phyloP scores from a whole-genome alignment of 2,113 vertebrate genomes.

The Sardina pilchardus region DNA sequence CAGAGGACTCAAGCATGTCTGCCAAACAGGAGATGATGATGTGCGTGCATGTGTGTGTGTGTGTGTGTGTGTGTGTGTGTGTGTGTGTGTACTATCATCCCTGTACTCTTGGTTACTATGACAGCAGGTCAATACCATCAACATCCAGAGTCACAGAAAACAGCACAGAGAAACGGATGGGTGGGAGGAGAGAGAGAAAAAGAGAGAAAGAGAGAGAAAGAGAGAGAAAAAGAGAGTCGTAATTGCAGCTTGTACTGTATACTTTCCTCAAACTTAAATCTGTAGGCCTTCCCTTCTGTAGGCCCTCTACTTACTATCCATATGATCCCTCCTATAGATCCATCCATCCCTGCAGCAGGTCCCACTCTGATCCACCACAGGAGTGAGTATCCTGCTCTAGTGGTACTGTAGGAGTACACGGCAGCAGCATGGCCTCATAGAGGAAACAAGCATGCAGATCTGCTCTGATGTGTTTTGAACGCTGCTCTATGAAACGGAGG shows the following conservation, averaged over 20 bases:
- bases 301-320: not conserved
- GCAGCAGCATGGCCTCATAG: not conserved
- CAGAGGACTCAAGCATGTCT: not conserved
- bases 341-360: not conserved
- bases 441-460: not conserved
- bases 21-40: not conserved
- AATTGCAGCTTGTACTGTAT: not conserved
- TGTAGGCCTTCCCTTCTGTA: not conserved
- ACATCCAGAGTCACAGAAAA: not conserved
- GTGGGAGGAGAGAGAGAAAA: not conserved
- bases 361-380: not conserved
- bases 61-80: too few species aligned
- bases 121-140: slow-evolving; percentile 6
- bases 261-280: not conserved
- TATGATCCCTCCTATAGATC: not conserved
- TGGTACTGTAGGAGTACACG: not conserved
- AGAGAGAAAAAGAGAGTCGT: not conserved
- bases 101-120: not conserved
- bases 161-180: not conserved
- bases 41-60: not conserved
- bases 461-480: not conserved
- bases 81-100: not conserved
- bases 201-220: not conserved
- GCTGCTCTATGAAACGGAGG: not conserved
- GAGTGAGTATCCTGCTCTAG: not conserved